These are phyloP conservation scores for Cryptocheilus praepositus DNA, from an alignment of 2,888 invertebrate species.

Conservation along the genomic window DNA sequence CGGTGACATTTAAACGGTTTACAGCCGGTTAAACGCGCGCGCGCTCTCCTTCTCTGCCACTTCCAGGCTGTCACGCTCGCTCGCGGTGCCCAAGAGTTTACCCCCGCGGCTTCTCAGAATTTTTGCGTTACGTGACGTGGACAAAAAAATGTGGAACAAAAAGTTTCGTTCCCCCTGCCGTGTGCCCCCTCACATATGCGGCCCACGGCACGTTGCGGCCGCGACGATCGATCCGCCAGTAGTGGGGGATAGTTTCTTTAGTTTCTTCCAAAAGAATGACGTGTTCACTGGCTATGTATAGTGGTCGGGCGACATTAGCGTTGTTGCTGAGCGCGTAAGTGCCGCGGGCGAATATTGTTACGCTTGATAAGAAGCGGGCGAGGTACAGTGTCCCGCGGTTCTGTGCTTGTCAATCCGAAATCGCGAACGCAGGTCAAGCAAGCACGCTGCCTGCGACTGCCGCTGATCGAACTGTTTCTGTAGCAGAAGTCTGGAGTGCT, in stretches of 20 bases:
- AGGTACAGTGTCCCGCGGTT: too few relatives aligned
- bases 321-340: slow-evolving; percentile 18
- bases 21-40: slow-evolving; percentile 5
- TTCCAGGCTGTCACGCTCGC: slow-evolving; percentile 1
- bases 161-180: slow-evolving; percentile 35
- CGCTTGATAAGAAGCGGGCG: too few relatives aligned
- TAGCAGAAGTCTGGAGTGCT: too few relatives aligned
- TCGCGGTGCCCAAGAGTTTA: background rate
- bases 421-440: too few relatives aligned
- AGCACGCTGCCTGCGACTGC: too few relatives aligned
- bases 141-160: slow-evolving; percentile 43
- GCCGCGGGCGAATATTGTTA: too few relatives aligned
- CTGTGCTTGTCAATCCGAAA: too few relatives aligned
- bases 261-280: slow-evolving; percentile 72
- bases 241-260: slow-evolving; percentile 61
- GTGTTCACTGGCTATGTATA: slow-evolving; percentile 69
- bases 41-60: background rate
- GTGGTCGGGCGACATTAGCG: slow-evolving; percentile 63
- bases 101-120: slow-evolving; percentile 12
- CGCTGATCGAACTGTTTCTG: too few relatives aligned
- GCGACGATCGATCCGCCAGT: background rate
- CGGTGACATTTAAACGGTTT: slow-evolving; percentile 11
- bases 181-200: background rate
- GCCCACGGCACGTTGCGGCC: slow-evolving; percentile 2
- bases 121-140: slow-evolving; percentile 31